Base-by-base conservation (phyloP, 1,140 invertebrate genomes). In the Hestina assimilis region DNA sequence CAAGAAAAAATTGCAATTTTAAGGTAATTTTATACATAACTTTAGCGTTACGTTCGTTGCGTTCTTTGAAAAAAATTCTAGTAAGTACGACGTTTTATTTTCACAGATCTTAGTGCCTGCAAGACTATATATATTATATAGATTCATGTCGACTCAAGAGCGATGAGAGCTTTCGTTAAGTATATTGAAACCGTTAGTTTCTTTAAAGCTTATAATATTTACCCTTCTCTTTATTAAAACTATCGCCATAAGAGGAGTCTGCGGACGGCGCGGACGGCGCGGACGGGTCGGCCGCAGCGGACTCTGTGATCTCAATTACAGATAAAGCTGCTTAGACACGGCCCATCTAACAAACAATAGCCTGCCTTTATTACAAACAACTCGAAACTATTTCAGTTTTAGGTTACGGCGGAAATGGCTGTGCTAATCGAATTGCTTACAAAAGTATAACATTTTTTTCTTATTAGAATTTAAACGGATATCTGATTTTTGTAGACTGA, bases 301-400 rank as follows among this genome's bases (percentile, higher is more conserved):
- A 8, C 24, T 9, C 31, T 12, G 31, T 14, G 31, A 35, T 38
- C 15, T 38, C 15, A 38, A 38, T 19, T 38, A 38, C 19, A 17
- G 33, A 38, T 38, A 38, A 35, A 6, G 4, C 15, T 38, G 31
- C 31, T 38, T 38, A 38, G 33, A 38, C 33, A 38, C 33, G 33
- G 33, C 33, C 33, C 33, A 38, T 38, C 33, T 28, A 28, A 28
- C 24, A 28, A 38, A 38, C 33, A 38, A 38, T 38, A 17, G 33
- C 15, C 15, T 11, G 33, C 33, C 33, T 38, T 28, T 38, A 38
- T 38, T 38, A 38, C 33, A 38, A 38, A 38, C n/a, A 38, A 6
- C 33, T 33, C 12, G 11, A 17, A 28, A 7, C 8, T 19, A 17
- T 19, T 38, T 38, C 8, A 17, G 14, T 19, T 20, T n/a, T 7